Evolutionary conservation across 2,888 invertebrate genomes (phyloP).

Genomic region (Cheilosia vernalis): DNA sequence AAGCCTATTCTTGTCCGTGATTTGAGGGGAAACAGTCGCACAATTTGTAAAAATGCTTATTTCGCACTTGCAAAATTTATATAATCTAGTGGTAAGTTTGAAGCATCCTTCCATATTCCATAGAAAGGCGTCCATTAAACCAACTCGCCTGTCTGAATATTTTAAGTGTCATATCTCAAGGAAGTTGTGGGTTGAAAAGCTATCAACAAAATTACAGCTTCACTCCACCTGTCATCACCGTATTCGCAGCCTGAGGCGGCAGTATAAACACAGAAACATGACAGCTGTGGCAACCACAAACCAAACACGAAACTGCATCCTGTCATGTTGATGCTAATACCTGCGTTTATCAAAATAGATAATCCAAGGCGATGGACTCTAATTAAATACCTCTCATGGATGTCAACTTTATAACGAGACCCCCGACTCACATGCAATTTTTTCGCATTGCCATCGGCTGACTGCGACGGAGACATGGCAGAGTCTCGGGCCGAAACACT

Average conservation of each 20-base stretch:
- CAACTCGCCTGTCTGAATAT: too few relatives aligned
- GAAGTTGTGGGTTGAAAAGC: too few relatives aligned
- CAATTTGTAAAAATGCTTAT: too few relatives aligned
- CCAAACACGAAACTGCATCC: constrained; percentile 12
- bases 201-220: too few relatives aligned
- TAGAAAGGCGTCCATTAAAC: too few relatives aligned
- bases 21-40: too few relatives aligned
- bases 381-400: constrained; percentile 58
- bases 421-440: constrained; percentile 40
- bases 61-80: too few relatives aligned
- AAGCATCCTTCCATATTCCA: too few relatives aligned
- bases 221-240: constrained; percentile 7
- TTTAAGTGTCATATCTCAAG: too few relatives aligned
- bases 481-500: constrained; percentile 20
- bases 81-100: too few relatives aligned
- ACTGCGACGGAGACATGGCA: constrained; percentile 4
- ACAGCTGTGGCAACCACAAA: constrained; percentile 12
- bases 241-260: background rate
- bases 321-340: constrained; percentile 10
- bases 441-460: background rate
- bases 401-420: constrained; percentile 47
- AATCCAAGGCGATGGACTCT: constrained; percentile 42
- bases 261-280: constrained; percentile 1
- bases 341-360: constrained; percentile 34
- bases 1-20: too few relatives aligned